These are phyloP conservation scores for Gallinago nigripennis DNA, from an alignment of 2,797 vertebrate genomes.

Conservation along the genomic window DNA sequence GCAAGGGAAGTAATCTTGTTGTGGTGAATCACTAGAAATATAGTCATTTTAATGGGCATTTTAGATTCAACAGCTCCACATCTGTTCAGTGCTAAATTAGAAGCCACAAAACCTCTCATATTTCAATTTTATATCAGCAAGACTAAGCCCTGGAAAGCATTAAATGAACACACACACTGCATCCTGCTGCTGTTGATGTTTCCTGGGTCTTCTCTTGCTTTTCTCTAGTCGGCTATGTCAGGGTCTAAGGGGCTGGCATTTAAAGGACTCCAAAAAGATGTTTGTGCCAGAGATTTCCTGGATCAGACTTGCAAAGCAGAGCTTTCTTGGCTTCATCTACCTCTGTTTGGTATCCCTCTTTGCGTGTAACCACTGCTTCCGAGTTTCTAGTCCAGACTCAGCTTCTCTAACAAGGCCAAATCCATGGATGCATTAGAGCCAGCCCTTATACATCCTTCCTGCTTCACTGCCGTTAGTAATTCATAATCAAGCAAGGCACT, in stretches of 20 bases:
- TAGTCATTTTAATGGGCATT: constrained; percentile 8
- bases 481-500: background rate
- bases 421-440: fast-evolving
- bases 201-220: background rate
- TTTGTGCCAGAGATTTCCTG: background rate
- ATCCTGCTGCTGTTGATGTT: background rate
- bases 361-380: background rate
- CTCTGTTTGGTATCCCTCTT: background rate
- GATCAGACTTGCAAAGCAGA: background rate
- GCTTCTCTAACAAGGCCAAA: background rate
- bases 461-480: background rate
- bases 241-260: background rate
- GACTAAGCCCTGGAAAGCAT: background rate
- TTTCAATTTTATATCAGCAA: constrained; percentile 39
- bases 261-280: background rate
- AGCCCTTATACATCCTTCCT: background rate
- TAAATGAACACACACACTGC: background rate
- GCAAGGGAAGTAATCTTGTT: background rate
- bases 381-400: background rate
- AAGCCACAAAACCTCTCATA: background rate
- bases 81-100: constrained; percentile 9
- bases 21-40: background rate
- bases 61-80: constrained; percentile 18
- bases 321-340: background rate
- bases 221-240: background rate